Evolutionary conservation across 2,113 vertebrate genomes (phyloP), one percentile per base, ranked within the genome.

Genomic region (Guaruba guarouba): DNA sequence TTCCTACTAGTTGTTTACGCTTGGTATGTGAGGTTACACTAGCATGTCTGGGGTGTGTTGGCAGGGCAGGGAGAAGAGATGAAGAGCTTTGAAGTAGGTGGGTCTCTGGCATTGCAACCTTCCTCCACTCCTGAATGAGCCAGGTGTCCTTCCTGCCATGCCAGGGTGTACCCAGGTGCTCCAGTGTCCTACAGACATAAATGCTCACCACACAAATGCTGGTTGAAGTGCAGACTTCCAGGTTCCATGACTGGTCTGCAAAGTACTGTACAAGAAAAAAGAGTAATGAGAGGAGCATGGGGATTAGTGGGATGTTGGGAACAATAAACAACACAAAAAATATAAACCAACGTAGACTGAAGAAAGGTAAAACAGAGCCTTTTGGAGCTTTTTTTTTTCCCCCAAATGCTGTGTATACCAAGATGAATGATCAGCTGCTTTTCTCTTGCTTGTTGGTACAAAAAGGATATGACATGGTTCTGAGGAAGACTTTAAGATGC

Each of bases 61-160:
- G 22, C 13, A 22, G 22, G 11, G 27, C 33, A 81, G 11, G 28
- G n/a, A 61, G 57, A 41, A 17, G 11, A 31, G 14, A 48, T 69
- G 39, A 62, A 54, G 33, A 31, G 3, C 28, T 46, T 68, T 29
- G 35, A 75, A 76, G 12, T 1, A 20, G 11, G 3, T 46, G 10
- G 3, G 23, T 1, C 4, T 4, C 13, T 23, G 24, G n/a, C 6
- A 11, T 1, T 28, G 12, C 54, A 48, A 31, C 10, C 12, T 52
- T 57, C 17, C 59, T 48, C 3, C 6, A 5, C 29, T 35, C 16
- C 31, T 54, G 61, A 28, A 10, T 10, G 35, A 55, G 39, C 12
- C 14, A 41, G 19, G 27, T 13, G 9, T 13, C 22, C 46, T 33
- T 78, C 19, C 51, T 66, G 19, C 27, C 15, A 43, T 6, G 11